Percentiles rank a stretch among this genome's conserved stretches.
Conservation (phyloP, 2,113 vertebrate species). For the Dipodomys ordii region DNA sequence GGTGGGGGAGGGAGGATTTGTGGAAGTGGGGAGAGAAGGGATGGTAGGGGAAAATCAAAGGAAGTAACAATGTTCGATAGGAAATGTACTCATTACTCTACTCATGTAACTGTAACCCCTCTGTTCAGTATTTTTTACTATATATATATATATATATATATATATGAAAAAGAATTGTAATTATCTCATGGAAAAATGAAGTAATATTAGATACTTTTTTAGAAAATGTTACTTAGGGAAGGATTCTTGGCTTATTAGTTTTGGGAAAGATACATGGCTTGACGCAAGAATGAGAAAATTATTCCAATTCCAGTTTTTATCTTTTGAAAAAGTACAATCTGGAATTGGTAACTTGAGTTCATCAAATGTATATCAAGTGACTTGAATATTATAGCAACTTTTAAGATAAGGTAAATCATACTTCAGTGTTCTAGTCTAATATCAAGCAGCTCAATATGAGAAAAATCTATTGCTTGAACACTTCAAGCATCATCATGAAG, state of each 20-base stretch:
- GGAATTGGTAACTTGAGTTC: not conserved
- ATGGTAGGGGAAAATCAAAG: too few species aligned
- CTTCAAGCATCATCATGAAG: constrained; percentile 1
- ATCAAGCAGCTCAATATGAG: not conserved
- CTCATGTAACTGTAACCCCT: too few species aligned
- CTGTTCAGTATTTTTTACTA: too few species aligned
- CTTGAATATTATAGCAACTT: not conserved
- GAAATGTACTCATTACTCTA: too few species aligned
- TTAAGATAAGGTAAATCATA: not conserved
- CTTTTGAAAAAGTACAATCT: not conserved
- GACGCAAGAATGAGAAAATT: not conserved
- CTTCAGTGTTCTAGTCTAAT: not conserved
- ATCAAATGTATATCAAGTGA: not conserved
- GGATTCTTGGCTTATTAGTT: not conserved
- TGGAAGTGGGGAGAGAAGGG: too few species aligned
- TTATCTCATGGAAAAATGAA: constrained; percentile 79
- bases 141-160: too few species aligned
- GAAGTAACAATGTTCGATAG: too few species aligned
- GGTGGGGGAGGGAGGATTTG: too few species aligned
- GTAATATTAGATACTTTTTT: constrained; percentile 71
- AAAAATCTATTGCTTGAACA: not conserved
- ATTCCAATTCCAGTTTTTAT: constrained; percentile 59
- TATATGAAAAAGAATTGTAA: constrained; percentile 11
- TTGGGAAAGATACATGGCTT: not conserved
- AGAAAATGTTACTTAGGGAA: constrained; percentile 63